Percentiles rank a stretch among this genome's conserved stretches.
Evolutionary conservation across 1,140 invertebrate genomes (phyloP).

Genomic region (Drosophila oshimai): DNA sequence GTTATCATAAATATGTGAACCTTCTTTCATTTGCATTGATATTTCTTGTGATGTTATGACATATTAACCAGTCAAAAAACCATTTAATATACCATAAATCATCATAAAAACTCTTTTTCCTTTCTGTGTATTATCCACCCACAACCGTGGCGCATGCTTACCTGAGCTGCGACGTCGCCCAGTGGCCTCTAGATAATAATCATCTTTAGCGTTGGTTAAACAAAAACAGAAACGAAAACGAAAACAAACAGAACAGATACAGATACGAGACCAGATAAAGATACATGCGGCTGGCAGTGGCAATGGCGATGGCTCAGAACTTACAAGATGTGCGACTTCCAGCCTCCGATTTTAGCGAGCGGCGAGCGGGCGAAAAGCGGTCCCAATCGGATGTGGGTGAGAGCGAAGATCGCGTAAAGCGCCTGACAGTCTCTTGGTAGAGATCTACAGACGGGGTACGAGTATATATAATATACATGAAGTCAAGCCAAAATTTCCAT

Average conservation of each 20-base stretch:
- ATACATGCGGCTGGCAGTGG: constrained; percentile 25
- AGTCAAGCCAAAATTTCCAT: constrained; percentile 28
- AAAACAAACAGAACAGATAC: constrained; percentile 41
- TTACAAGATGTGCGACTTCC: constrained; percentile 78
- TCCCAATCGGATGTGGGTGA: constrained; percentile 81
- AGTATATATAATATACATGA: constrained; percentile 15
- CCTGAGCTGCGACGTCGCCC: constrained; percentile 82
- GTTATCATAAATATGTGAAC: no score
- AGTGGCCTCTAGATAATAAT: constrained; percentile 82
- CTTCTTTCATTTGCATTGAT: no score
- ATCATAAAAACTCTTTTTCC: background rate
- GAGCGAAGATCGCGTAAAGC: constrained; percentile 81
- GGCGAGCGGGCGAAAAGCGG: constrained; percentile 69
- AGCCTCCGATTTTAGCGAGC: constrained; percentile 70
- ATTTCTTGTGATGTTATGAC: no score
- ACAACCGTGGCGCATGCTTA: constrained; percentile 57
- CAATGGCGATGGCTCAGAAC: constrained; percentile 26
- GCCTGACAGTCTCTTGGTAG: constrained; percentile 81
- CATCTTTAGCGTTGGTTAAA: constrained; percentile 62
- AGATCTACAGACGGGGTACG: constrained; percentile 53
- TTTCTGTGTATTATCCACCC: constrained; percentile 5
- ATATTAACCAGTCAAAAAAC: no score
- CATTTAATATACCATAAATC: background rate
- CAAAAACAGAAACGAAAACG: constrained; percentile 45
- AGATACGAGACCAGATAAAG: constrained; percentile 29